Evolutionary conservation across 2,113 vertebrate genomes (phyloP), one percentile per base, ranked within the genome.

Genomic region (Lycocorax pyrrhopterus): DNA sequence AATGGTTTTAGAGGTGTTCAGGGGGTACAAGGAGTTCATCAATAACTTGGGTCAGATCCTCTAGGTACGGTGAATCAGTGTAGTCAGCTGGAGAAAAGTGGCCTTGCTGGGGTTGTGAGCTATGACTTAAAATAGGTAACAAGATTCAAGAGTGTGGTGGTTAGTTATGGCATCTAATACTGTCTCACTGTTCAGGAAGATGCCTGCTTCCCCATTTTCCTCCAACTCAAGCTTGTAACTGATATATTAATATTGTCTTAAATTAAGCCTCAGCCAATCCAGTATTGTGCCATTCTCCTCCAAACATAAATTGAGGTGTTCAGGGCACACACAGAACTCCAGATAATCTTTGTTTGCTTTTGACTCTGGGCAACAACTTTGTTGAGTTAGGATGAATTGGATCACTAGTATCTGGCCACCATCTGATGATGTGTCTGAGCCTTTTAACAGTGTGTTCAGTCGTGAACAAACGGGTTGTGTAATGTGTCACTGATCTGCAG

Each of bases 1-100:
- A 18, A 13, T 44, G 39, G n/a, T 63, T 84, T 55, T 69, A 53
- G 19, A 39, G 12, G 39, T 39, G 37, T 41, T 64, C 1, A 2
- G 11, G 25, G 29, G 5, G 6, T 6, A 0, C 47, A n/a, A 56
- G 12, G 20, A 46, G 11, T 51, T 81, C 3, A 9, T 14, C 1
- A 0, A 3, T 71, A 58, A 13, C 9, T 4, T 4, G 19, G 19
- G 19, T 33, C 27, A 55, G n/a, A 51, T 80, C 29, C 3, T 82
- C 4, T 30, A 41, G 32, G 20, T 67, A 5, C 4, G 18, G 29
- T 37, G 47, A 47, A 37, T 75, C 0, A 0, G 7, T 52, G 33
- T 56, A 41, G 69, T 44, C 39, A 41, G 49, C 17, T 59, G 56
- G 44, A 78, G 27, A 51, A 51, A 81, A 19, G 60, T 20, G 35